Evolutionary conservation across 2,888 invertebrate species (phyloP).

Genomic region (Leucoma salicis): DNA sequence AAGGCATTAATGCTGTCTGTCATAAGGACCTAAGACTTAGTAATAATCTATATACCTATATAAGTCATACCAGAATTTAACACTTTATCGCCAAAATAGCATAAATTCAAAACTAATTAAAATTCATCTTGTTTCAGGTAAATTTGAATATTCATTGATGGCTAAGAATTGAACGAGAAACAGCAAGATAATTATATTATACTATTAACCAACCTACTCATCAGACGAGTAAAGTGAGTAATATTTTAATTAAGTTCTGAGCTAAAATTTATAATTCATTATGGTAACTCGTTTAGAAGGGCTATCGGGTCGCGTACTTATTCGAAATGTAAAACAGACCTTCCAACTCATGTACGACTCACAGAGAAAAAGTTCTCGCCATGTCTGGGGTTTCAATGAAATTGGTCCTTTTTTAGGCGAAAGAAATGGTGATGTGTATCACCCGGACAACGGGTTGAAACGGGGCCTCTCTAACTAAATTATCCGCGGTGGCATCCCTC

Average conservation of each 20-base stretch:
- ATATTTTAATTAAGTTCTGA: constrained; percentile 35
- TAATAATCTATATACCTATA: too few species aligned
- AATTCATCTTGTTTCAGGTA: constrained; percentile 37
- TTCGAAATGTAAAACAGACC: neutral
- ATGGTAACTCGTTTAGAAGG: constrained; percentile 20
- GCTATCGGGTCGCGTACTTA: neutral
- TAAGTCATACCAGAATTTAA: too few species aligned
- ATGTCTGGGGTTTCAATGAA: too few species aligned
- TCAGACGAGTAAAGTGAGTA: constrained; percentile 24
- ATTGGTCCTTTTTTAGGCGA: too few species aligned
- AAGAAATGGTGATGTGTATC: too few species aligned
- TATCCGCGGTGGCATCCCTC: too few species aligned
- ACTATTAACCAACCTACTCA: constrained; percentile 25
- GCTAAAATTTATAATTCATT: constrained; percentile 14
- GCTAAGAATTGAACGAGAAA: constrained; percentile 12
- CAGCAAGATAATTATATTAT: constrained; percentile 28
- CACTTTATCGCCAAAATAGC: neutral
- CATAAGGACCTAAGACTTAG: too few species aligned
- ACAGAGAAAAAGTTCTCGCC: too few species aligned
- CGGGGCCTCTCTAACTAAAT: too few species aligned
- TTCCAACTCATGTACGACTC: too few species aligned
- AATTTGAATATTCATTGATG: constrained; percentile 28
- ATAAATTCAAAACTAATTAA: constrained; percentile 10
- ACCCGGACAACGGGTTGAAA: too few species aligned
- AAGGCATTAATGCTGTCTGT: too few species aligned